Base-by-base conservation (phyloP, 2,888 invertebrate genomes). In the Harpalus rufipes region DNA sequence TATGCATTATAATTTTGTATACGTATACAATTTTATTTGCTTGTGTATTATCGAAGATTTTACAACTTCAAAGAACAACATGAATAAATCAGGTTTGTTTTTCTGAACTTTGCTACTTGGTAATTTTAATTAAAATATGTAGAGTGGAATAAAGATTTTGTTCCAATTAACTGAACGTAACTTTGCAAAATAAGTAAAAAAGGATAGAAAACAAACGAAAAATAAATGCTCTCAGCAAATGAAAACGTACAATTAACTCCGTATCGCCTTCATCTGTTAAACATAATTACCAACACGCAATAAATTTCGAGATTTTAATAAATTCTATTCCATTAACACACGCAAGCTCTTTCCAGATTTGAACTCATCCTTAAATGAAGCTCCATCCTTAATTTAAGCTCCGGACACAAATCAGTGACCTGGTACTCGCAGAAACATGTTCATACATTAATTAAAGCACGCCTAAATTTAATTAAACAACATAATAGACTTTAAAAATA, bases 281-380 rank as follows among this genome's bases (percentile, higher is more conserved):
- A 39, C 14, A 68, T 68, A 32, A 68, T 39, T 68, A 14, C 68
- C 32, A 14, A 10, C 68, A 39, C 68, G 39, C 68, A 68, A 68
- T 68, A 68, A 68, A 68, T 41, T 68, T 41, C 39, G n/a, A 7
- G 14, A 68, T 68, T 39, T 68, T 39, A 68, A 39, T 68, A 68
- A 39, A 68, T 68, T 68, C 68, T 65, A 65, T 65, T 65, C 32
- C 65, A 65, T 65, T 65, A 32, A 68, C n/a, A 39, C 68, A 68
- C 68, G 68, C 39, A 68, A 68, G 68, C 68, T 39, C 68, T 32
- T 12, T 4, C 39, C n/a, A 14, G 68, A 68, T 68, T 68, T 68
- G n/a, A 63, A 0, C 63, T 12, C 25, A 14, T 68, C 32, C 68
- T 14, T 25, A 65, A 65, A 68, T 68, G 1, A 68, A 68, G 68